phyloP scores from a whole-genome alignment of 2,113 vertebrate genomes.

The Colinus virginianus region DNA sequence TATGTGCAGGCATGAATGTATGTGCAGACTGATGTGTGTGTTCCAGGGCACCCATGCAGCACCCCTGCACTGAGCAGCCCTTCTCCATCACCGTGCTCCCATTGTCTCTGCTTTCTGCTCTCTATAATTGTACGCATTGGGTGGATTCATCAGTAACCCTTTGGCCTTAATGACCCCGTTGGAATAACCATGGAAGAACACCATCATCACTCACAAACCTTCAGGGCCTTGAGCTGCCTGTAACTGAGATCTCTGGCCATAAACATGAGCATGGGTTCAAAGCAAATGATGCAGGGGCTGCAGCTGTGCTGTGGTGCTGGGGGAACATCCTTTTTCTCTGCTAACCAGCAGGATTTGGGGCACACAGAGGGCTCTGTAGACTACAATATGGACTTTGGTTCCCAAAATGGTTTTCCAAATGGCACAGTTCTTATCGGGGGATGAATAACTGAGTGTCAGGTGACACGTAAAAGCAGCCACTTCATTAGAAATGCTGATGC shows the following conservation, averaged over 20 bases:
- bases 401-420: background rate
- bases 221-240: background rate
- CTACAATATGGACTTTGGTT: background rate
- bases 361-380: background rate
- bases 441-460: background rate
- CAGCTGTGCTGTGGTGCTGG: rapidly evolving
- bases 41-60: background rate
- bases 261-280: background rate
- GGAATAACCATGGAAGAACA: background rate
- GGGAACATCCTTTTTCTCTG: background rate
- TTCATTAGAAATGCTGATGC: conserved; percentile 26
- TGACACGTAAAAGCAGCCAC: background rate
- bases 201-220: background rate
- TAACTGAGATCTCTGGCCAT: background rate
- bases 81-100: background rate
- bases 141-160: background rate
- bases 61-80: background rate
- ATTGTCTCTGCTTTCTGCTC: background rate
- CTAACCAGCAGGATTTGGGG: background rate
- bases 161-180: background rate
- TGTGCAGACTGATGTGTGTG: background rate
- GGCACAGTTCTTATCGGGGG: background rate
- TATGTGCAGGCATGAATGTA: background rate
- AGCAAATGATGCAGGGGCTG: background rate
- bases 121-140: background rate